These are phyloP conservation scores for Pterocles burchelli DNA, from an alignment of 2,113 vertebrate species.

Conservation along the genomic window DNA sequence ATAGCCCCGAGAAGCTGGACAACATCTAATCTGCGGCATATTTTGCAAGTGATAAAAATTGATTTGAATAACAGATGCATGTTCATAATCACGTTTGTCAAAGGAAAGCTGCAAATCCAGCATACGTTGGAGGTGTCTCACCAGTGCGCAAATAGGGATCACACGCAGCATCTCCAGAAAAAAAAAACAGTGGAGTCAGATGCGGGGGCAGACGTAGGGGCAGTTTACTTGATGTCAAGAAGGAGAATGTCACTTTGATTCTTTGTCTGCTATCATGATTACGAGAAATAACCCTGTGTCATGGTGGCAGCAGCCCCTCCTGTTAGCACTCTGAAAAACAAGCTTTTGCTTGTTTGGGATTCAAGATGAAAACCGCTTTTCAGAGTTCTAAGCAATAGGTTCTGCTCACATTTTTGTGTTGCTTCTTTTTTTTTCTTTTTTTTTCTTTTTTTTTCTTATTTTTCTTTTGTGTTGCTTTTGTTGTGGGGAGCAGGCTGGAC, in stretches of 20 bases:
- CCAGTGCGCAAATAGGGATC: slow-evolving; percentile 23
- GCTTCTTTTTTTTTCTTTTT: not conserved
- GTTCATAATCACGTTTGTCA: not conserved
- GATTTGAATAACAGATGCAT: not conserved
- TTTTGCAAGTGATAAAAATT: slow-evolving; percentile 10
- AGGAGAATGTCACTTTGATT: slow-evolving; percentile 50
- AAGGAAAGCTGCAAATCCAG: slow-evolving; percentile 4
- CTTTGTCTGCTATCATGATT: slow-evolving; percentile 9
- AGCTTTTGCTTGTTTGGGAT: not conserved
- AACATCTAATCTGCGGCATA: not conserved
- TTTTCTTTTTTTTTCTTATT: no score
- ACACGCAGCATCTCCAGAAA: slow-evolving; percentile 52
- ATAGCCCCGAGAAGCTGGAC: not conserved
- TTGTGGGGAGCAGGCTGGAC: not conserved
- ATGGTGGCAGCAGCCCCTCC: not conserved
- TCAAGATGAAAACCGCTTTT: not conserved
- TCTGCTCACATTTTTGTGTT: not conserved
- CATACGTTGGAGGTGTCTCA: slow-evolving; percentile 45
- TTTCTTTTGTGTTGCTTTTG: no score
- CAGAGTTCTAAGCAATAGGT: not conserved
- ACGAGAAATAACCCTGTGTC: not conserved
- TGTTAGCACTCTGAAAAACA: not conserved
- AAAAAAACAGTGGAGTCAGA: slow-evolving; percentile 20
- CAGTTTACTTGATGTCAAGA: slow-evolving; percentile 23
- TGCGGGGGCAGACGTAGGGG: not conserved